A percentile compares a stretch with the other conserved stretches of the same genome.
These are phyloP conservation scores for Gephyroberyx darwinii DNA, from an alignment of 2,797 vertebrate genomes.

Conservation along the genomic window DNA sequence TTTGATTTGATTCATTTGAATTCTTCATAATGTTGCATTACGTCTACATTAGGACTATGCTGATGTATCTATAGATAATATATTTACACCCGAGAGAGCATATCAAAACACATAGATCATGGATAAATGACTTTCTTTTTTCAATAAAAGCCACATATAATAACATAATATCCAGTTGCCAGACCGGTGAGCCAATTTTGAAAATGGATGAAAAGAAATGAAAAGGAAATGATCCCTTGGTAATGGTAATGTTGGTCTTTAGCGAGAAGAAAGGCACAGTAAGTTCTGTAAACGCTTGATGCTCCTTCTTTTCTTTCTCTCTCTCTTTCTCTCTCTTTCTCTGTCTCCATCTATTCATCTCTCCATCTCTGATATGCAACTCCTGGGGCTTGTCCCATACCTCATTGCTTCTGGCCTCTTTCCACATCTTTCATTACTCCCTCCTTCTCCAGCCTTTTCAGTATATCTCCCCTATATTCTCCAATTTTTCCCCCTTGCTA, in stretches of 20 bases:
- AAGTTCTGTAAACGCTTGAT: not conserved
- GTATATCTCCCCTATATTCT: conserved; percentile 49
- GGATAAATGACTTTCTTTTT: conserved; percentile 1
- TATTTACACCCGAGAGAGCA: not conserved
- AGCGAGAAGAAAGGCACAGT: too few species aligned
- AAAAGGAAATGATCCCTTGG: not conserved
- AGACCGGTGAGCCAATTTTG: not conserved
- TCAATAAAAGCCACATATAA: conserved; percentile 8
- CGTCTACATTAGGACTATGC: not conserved
- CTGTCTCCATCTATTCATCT: too few species aligned
- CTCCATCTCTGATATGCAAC: too few species aligned
- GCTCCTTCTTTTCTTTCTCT: not conserved
- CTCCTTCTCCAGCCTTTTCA: conserved; percentile 49
- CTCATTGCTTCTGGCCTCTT: conserved; percentile 33
- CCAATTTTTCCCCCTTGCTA: conserved; percentile 14
- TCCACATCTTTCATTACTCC: conserved; percentile 30
- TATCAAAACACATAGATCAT: conserved; percentile 19
- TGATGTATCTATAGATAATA: not conserved
- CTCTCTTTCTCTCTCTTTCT: too few species aligned
- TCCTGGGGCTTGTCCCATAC: not conserved
- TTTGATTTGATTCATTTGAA: too few species aligned
- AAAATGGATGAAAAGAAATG: conserved; percentile 16
- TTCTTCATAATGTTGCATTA: not conserved
- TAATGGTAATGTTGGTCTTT: not conserved
- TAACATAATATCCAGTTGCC: too few species aligned